Percentiles rank a stretch among this genome's conserved stretches.
phyloP scores from a whole-genome alignment of 2,888 invertebrate genomes.

The Cryptus viduatorius region DNA sequence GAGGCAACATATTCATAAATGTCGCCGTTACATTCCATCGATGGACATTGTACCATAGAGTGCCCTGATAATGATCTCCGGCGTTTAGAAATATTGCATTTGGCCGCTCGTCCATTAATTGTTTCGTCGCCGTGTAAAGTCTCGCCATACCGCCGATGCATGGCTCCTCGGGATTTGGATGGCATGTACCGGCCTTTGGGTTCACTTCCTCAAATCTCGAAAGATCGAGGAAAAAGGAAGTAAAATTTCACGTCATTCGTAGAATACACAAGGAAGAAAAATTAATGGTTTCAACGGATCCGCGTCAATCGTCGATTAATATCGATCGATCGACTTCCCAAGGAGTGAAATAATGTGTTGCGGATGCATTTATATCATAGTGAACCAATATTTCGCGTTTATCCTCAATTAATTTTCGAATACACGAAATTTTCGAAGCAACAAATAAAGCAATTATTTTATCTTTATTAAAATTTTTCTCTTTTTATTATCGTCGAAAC shows the following conservation, averaged over 20 bases:
- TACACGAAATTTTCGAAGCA: neutral
- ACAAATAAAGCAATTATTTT: neutral
- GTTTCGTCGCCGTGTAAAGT: constrained; percentile 86
- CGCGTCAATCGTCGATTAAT: neutral
- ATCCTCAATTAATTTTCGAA: neutral
- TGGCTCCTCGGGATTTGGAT: constrained; percentile 83
- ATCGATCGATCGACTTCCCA: constrained; percentile 1
- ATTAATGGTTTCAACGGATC: neutral
- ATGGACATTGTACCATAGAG: constrained; percentile 92
- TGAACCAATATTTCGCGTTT: constrained; percentile 2
- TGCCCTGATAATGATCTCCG: constrained; percentile 94
- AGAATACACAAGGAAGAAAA: neutral
- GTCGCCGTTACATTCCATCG: constrained; percentile 91
- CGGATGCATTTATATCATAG: neutral
- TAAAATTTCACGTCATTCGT: neutral
- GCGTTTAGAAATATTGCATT: constrained; percentile 91
- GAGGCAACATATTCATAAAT: constrained; percentile 91
- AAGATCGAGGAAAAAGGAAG: neutral
- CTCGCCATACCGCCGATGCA: constrained; percentile 91
- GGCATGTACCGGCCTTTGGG: constrained; percentile 86
- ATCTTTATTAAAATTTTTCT: neutral
- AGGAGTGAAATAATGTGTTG: constrained; percentile 4
- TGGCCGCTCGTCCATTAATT: constrained; percentile 85
- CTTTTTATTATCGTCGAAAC: neutral
- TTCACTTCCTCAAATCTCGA: constrained; percentile 88